A percentile compares a stretch with the other conserved stretches of the same genome.
Conservation (phyloP, 2,888 invertebrate species). For the Zygothrica quintamaculata region DNA sequence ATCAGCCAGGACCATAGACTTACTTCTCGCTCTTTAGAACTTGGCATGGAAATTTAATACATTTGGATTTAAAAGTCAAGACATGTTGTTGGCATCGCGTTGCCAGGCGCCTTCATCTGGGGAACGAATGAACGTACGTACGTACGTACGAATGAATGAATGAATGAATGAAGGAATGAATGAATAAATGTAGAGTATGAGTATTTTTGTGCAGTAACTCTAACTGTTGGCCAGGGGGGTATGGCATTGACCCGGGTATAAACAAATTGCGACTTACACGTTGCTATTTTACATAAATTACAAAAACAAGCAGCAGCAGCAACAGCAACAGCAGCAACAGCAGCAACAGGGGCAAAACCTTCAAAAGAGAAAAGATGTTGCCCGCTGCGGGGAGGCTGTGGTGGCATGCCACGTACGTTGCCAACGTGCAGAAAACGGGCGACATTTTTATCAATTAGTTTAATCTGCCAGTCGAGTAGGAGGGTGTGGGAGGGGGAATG, state of each 20-base stretch:
- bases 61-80: conserved; percentile 79
- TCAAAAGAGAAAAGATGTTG: conserved; percentile 13
- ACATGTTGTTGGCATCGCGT: conserved; percentile 67
- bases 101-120: conserved; percentile 49
- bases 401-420: conserved; percentile 61
- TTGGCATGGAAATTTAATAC: conserved; percentile 74
- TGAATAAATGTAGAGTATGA: too few relatives aligned
- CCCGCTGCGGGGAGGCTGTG: conserved; percentile 8
- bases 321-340: conserved; percentile 25
- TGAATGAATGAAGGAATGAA: too few relatives aligned
- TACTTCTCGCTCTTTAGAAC: conserved; percentile 53
- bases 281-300: conserved; percentile 78
- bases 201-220: too few relatives aligned
- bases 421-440: conserved; percentile 66
- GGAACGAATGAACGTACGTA: conserved; percentile 14
- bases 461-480: conserved; percentile 63
- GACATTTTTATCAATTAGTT: conserved; percentile 81
- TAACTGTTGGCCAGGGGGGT: neutral
- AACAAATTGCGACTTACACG: conserved; percentile 79
- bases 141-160: too few relatives aligned
- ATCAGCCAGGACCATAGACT: conserved; percentile 33
- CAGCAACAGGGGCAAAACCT: too few relatives aligned
- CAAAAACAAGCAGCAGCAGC: conserved; percentile 57
- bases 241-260: conserved; percentile 60
- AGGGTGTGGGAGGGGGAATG: too few relatives aligned